phyloP scores from a whole-genome alignment of 2,113 vertebrate genomes.

The Bambusicola thoracicus region DNA sequence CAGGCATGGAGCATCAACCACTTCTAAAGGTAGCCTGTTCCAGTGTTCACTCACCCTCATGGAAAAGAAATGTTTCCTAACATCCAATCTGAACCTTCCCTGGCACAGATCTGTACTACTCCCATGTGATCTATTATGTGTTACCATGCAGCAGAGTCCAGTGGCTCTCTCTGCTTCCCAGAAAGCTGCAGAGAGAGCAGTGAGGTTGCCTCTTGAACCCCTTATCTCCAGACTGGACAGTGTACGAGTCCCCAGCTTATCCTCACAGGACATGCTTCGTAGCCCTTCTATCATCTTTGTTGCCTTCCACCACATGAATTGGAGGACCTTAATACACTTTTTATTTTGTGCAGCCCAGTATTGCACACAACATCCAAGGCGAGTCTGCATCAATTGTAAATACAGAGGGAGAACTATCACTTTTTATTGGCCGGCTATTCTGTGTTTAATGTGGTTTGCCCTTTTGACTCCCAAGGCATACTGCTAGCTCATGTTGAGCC shows the following conservation, averaged over 20 bases:
- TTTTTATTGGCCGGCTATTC: not conserved
- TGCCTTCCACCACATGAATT: not conserved
- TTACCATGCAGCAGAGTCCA: not conserved
- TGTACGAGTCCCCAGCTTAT: not conserved
- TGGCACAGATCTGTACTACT: not conserved
- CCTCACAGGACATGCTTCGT: not conserved
- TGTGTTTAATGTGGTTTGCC: not conserved
- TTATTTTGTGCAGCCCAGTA: not conserved
- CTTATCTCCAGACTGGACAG: not conserved
- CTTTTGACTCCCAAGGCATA: not conserved
- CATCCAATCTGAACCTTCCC: not conserved
- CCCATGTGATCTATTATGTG: not conserved
- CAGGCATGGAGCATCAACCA: not conserved
- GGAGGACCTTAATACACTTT: not conserved
- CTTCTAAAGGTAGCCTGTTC: not conserved
- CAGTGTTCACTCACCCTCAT: not conserved
- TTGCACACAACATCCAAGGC: not conserved
- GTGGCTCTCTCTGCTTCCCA: not conserved
- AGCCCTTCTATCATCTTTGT: not conserved
- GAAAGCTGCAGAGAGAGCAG: not conserved
- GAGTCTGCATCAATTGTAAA: not conserved
- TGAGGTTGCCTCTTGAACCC: not conserved
- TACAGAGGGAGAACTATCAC: not conserved
- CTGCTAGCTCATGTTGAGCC: not conserved
- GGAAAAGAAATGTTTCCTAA: not conserved